Percentiles rank a stretch among this genome's conserved stretches.
Conservation (phyloP, 2,797 vertebrate genomes). For the Hoplostethus atlanticus region DNA sequence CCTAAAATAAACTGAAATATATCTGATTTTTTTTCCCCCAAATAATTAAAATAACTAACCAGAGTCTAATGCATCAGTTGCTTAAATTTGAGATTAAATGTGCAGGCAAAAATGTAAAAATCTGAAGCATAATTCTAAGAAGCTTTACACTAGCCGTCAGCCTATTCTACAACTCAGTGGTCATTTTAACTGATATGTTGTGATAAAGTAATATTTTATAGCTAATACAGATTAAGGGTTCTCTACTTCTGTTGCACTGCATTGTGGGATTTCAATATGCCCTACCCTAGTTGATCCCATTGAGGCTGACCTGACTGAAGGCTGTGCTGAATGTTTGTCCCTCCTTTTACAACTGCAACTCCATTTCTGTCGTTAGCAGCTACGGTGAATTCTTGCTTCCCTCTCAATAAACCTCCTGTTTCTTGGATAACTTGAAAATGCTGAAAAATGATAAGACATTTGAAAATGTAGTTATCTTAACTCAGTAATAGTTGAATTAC, state of each 20-base stretch:
- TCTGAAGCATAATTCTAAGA: conserved; percentile 8
- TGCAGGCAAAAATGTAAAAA: conserved; percentile 21
- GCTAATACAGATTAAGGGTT: not conserved
- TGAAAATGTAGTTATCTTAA: too few species aligned
- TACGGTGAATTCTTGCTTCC: too few species aligned
- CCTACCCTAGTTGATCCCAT: not conserved
- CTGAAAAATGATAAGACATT: too few species aligned
- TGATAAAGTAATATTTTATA: not conserved
- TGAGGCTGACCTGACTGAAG: too few species aligned
- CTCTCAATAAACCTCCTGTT: too few species aligned
- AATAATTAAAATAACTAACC: too few species aligned
- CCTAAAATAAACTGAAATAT: conserved; percentile 18
- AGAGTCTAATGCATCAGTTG: conserved; percentile 14
- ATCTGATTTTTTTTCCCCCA: not conserved
- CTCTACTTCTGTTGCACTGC: not conserved
- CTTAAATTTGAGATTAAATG: conserved; percentile 30
- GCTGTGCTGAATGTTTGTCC: too few species aligned
- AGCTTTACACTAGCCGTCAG: conserved; percentile 1
- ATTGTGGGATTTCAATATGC: not conserved
- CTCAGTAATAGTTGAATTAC: too few species aligned
- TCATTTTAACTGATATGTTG: too few species aligned
- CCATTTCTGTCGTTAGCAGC: too few species aligned
- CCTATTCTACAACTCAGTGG: not conserved
- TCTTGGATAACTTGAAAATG: too few species aligned
- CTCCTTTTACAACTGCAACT: too few species aligned